phyloP scores from a whole-genome alignment of 2,113 vertebrate genomes.

The Scomber colias region DNA sequence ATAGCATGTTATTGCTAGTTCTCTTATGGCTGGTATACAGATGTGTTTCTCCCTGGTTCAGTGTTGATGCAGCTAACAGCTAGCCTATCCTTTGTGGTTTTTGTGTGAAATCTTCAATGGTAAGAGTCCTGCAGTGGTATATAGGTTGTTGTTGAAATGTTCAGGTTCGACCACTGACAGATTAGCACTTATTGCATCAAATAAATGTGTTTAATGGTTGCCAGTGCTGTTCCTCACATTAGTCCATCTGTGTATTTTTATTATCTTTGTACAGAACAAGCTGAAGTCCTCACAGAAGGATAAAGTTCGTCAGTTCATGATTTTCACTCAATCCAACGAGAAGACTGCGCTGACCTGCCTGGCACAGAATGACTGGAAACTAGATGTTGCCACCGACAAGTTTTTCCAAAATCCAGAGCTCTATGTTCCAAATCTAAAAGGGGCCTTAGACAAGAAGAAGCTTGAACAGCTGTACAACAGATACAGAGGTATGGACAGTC shows the following conservation, averaged over 20 bases:
- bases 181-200: background rate
- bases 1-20: constrained; percentile 29
- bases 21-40: background rate
- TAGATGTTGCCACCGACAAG: constrained; percentile 99
- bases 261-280: constrained; percentile 91
- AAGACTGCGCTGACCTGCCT: constrained; percentile 97
- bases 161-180: background rate
- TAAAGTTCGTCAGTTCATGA: constrained; percentile 99
- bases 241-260: background rate
- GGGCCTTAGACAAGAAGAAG: constrained; percentile 94
- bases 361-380: constrained; percentile 99
- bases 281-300: constrained; percentile 99
- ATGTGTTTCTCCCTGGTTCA: background rate
- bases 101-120: background rate
- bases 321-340: constrained; percentile 98
- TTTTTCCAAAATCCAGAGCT: constrained; percentile 99
- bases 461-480: constrained; percentile 97
- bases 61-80: constrained; percentile 1
- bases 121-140: background rate
- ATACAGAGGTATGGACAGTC: constrained; percentile 90
- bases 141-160: background rate
- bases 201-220: background rate
- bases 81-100: background rate
- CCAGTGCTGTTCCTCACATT: background rate
- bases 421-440: constrained; percentile 94